These are phyloP conservation scores for Brienomyrus brachyistius DNA, from an alignment of 2,113 vertebrate species.

Conservation along the genomic window DNA sequence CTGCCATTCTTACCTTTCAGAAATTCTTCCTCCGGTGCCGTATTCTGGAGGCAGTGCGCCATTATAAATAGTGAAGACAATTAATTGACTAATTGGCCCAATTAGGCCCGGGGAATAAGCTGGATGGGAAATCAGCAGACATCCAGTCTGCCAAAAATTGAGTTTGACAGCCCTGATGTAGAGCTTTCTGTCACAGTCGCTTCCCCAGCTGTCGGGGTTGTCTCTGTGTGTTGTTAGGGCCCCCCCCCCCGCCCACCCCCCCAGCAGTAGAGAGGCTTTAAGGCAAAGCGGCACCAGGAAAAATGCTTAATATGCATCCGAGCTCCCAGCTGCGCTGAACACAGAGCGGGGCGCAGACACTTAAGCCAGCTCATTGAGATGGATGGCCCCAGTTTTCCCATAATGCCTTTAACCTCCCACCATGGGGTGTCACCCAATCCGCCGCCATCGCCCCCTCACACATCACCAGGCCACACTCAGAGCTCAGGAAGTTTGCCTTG, in stretches of 20 bases:
- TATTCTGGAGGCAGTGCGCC: neutral
- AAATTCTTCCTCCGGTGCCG: neutral
- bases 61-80: neutral
- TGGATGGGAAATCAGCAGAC: neutral
- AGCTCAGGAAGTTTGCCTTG: neutral
- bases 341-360: neutral
- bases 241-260: neutral
- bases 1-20: neutral
- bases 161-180: neutral
- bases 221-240: neutral
- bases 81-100: neutral
- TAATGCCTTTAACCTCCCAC: slow-evolving; percentile 6
- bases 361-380: neutral
- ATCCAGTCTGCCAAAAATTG: neutral
- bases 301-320: neutral
- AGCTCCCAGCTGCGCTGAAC: neutral
- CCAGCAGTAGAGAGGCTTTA: neutral
- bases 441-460: neutral
- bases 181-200: neutral
- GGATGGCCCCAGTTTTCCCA: neutral
- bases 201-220: neutral
- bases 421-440: neutral
- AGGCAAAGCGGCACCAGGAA: neutral
- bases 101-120: neutral
- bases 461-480: neutral